Evolutionary conservation across 2,113 vertebrate species (phyloP).

Genomic region (Illadopsis cleaveri): DNA sequence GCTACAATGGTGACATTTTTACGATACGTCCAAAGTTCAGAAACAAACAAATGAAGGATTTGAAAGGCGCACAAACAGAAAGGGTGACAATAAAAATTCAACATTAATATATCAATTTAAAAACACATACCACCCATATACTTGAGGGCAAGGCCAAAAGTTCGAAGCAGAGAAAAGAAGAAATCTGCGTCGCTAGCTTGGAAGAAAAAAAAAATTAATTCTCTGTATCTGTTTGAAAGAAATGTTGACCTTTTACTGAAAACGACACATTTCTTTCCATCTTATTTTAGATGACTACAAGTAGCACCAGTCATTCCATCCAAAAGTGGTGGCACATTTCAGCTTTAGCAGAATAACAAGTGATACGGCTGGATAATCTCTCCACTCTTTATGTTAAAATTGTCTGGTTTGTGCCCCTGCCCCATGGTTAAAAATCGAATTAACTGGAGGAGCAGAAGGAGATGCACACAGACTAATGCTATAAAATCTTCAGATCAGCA

Average conservation of each 20-base stretch:
- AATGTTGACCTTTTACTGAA: background rate
- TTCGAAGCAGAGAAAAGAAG: slow-evolving; percentile 59
- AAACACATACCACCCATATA: slow-evolving; percentile 82
- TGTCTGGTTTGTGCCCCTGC: background rate
- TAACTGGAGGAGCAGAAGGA: background rate
- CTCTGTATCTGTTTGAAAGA: background rate
- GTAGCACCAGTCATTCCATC: background rate
- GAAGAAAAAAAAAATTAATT: background rate
- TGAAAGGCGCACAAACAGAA: slow-evolving; percentile 82
- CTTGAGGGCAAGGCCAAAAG: slow-evolving; percentile 75
- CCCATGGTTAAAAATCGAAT: background rate
- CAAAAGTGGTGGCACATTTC: background rate
- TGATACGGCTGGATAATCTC: accelerated
- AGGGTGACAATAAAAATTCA: slow-evolving; percentile 84
- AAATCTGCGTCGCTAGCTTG: background rate
- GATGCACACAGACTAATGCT: background rate
- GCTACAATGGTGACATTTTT: slow-evolving; percentile 97
- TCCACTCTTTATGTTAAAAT: background rate
- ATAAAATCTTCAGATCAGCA: background rate
- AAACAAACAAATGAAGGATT: slow-evolving; percentile 84
- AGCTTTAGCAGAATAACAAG: background rate
- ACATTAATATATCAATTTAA: slow-evolving; percentile 83
- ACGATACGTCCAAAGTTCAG: slow-evolving; percentile 83
- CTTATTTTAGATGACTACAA: background rate
- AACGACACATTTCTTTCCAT: background rate